These are phyloP conservation scores for Patiria miniata DNA, from an alignment of 35 echinoderm and acorn worm species.

Conservation along the genomic window DNA sequence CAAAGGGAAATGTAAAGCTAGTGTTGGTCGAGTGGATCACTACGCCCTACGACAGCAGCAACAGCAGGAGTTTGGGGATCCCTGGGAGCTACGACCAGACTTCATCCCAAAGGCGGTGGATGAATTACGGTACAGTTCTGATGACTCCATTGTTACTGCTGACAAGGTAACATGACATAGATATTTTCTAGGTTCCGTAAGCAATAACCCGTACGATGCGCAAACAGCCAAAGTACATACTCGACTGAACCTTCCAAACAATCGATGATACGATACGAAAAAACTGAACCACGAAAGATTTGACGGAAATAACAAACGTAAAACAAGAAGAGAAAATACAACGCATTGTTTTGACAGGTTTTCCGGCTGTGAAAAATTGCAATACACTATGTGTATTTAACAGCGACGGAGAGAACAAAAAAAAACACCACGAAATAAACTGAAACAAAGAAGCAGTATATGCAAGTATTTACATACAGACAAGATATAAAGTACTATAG, in stretches of 20 bases:
- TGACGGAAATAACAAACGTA: conserved; percentile 6
- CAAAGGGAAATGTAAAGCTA: conserved; percentile 26
- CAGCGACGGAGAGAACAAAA: conserved; percentile 24
- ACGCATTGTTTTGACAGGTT: neutral
- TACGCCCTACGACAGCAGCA: conserved; percentile 13
- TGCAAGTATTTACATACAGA: conserved; percentile 34
- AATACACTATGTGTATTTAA: conserved; percentile 26
- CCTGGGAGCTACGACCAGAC: conserved; percentile 24
- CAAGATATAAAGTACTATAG: conserved; percentile 26
- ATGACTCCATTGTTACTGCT: conserved; percentile 28
- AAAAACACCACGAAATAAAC: conserved; percentile 14
- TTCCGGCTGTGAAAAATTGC: conserved; percentile 13
- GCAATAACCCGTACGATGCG: conserved; percentile 30
- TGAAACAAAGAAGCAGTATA: conserved; percentile 34
- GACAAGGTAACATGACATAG: conserved; percentile 27
- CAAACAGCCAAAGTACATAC: conserved; percentile 30
- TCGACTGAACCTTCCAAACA: conserved; percentile 27
- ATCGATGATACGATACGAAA: neutral
- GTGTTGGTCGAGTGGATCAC: conserved; percentile 26
- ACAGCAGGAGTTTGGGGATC: conserved; percentile 29
- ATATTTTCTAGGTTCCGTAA: conserved; percentile 34
- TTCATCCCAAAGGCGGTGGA: conserved; percentile 22
- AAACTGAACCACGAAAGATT: neutral
- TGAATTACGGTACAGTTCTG: conserved; percentile 20
- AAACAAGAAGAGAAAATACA: conserved; percentile 2